phyloP scores from a whole-genome alignment of 2,888 invertebrate species.

The Disparrhopalites patrizii region DNA sequence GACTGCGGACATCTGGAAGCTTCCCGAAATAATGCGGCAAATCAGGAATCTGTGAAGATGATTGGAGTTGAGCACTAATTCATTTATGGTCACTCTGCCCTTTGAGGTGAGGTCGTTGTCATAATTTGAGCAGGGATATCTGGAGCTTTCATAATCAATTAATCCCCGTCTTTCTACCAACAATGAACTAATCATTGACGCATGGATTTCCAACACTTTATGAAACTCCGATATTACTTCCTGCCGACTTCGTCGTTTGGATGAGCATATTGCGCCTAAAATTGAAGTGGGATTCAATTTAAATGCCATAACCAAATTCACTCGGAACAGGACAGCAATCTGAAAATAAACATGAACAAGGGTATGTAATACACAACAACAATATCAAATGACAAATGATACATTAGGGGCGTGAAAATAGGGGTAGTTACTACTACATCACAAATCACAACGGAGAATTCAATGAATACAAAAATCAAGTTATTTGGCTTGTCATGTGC shows the following conservation, averaged over 20 bases:
- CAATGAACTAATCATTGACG: not conserved
- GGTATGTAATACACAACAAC: too few relatives aligned
- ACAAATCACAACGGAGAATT: too few relatives aligned
- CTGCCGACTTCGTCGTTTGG: not conserved
- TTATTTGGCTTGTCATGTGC: too few relatives aligned
- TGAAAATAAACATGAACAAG: too few relatives aligned
- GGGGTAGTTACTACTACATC: too few relatives aligned
- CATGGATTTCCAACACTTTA: not conserved
- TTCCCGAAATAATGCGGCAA: constrained; percentile 13
- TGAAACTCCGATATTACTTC: not conserved
- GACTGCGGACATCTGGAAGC: constrained; percentile 11
- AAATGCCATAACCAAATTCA: too few relatives aligned
- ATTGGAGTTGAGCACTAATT: not conserved
- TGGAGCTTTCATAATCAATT: constrained; percentile 13
- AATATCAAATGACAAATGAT: too few relatives aligned
- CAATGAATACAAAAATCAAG: too few relatives aligned
- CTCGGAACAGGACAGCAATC: too few relatives aligned
- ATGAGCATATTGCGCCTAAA: too few relatives aligned
- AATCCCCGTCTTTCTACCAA: constrained; percentile 3
- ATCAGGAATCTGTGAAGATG: constrained; percentile 1
- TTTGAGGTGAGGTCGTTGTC: not conserved
- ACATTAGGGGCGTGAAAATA: too few relatives aligned
- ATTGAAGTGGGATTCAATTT: too few relatives aligned
- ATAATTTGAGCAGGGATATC: not conserved
- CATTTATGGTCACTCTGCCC: not conserved